Evolutionary conservation across 2,113 vertebrate genomes (phyloP).

Genomic region (Malurus cyaneus): DNA sequence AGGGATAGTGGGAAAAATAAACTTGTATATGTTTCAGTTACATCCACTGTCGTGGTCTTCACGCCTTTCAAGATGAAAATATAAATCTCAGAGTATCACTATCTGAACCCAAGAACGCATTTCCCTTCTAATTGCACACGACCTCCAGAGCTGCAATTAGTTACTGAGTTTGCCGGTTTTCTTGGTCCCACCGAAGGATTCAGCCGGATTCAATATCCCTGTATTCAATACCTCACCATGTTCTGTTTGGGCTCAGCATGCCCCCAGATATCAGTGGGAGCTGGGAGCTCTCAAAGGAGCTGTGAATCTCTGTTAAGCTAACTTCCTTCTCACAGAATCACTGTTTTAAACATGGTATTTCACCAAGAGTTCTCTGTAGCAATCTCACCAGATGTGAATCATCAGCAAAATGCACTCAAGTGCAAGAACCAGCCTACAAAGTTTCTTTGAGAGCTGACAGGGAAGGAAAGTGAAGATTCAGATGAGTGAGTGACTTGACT

Average conservation of each 20-base stretch:
- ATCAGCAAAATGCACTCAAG: neutral
- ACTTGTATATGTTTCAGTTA: neutral
- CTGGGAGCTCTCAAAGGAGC: neutral
- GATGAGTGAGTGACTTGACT: neutral
- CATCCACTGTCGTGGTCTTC: neutral
- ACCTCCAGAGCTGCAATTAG: neutral
- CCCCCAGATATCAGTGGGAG: neutral
- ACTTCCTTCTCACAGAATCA: neutral
- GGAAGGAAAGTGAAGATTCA: neutral
- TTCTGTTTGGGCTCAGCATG: fast-evolving
- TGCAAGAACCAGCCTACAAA: neutral
- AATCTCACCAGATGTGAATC: neutral
- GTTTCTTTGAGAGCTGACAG: neutral
- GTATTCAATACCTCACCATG: neutral
- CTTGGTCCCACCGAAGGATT: neutral
- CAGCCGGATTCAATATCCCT: neutral
- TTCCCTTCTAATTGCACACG: neutral
- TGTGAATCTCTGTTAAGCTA: neutral
- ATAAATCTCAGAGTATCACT: neutral
- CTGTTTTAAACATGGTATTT: neutral
- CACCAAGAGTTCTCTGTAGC: neutral
- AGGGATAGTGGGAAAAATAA: neutral
- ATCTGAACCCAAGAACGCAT: neutral
- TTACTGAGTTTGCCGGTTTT: neutral
- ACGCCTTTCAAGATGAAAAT: neutral